Conservation (phyloP, 2,888 invertebrate species). For the Exocentrus adspersus region DNA sequence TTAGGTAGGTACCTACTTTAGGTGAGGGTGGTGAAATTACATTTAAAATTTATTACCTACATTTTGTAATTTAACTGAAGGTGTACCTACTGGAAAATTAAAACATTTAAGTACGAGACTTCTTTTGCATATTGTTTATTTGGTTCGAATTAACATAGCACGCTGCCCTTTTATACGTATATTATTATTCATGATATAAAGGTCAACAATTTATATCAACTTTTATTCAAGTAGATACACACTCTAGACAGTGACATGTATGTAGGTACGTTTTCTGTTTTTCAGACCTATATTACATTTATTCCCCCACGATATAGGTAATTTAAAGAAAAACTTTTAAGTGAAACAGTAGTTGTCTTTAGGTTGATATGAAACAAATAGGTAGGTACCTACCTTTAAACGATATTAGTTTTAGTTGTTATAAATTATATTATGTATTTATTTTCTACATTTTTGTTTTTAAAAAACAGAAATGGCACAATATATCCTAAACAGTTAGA, state of each 20-base stretch:
- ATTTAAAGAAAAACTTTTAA: not conserved
- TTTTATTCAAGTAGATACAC: no score
- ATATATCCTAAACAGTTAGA: not conserved
- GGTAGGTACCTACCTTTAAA: constrained; percentile 21
- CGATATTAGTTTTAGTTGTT: constrained; percentile 24
- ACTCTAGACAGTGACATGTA: no score
- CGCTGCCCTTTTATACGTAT: not conserved
- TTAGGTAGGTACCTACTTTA: no score
- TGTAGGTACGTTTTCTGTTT: not conserved
- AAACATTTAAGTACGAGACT: not conserved
- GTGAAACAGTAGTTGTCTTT: no score
- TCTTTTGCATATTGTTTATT: not conserved
- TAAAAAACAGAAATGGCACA: not conserved
- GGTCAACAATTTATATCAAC: no score
- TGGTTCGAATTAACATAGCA: not conserved
- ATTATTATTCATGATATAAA: no score
- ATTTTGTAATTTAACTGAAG: no score
- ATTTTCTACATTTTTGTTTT: constrained; percentile 15
- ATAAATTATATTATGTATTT: constrained; percentile 18
- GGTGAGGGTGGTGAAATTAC: no score
- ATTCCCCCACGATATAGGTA: no score
- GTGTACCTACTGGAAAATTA: no score
- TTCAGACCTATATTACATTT: not conserved
- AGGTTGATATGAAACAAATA: not conserved
- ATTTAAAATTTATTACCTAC: no score